Percentiles rank a stretch among this genome's conserved stretches.
Evolutionary conservation across 2,888 invertebrate genomes (phyloP).

Genomic region (Sesia apiformis): DNA sequence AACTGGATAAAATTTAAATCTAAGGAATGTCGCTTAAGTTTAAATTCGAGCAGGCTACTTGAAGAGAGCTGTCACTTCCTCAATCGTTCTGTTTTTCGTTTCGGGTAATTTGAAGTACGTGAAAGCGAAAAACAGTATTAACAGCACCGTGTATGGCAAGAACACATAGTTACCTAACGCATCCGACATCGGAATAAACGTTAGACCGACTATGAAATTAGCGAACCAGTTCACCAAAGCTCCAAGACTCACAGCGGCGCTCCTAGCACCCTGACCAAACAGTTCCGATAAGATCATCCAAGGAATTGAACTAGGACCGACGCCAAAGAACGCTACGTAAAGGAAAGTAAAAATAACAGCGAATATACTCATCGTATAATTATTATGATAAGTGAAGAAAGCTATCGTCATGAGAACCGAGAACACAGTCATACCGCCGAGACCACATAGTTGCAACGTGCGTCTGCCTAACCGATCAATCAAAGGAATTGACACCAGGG

Average conservation of each 20-base stretch:
- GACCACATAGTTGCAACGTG: conserved; percentile 80
- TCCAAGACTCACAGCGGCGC: conserved; percentile 66
- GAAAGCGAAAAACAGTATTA: conserved; percentile 60
- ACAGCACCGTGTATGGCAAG: conserved; percentile 56
- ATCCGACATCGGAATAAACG: conserved; percentile 51
- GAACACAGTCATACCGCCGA: conserved; percentile 82
- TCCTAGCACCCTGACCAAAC: conserved; percentile 64
- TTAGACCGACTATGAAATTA: conserved; percentile 65
- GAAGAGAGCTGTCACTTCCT: conserved; percentile 68
- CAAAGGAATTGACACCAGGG: conserved; percentile 82
- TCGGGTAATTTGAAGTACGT: conserved; percentile 65
- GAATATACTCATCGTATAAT: conserved; percentile 58
- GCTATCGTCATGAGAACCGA: conserved; percentile 80
- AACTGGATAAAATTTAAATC: conserved; percentile 2
- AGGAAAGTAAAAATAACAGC: conserved; percentile 63
- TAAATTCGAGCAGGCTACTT: conserved; percentile 37
- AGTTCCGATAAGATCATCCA: conserved; percentile 71
- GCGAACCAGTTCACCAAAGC: conserved; percentile 69
- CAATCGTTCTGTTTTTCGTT: conserved; percentile 66
- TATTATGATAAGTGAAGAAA: conserved; percentile 54
- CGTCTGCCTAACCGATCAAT: conserved; percentile 83
- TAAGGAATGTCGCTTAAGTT: conserved; percentile 30
- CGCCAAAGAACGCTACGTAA: conserved; percentile 67
- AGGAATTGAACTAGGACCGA: conserved; percentile 69
- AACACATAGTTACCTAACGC: conserved; percentile 57